Evolutionary conservation across 2,113 vertebrate genomes (phyloP).

Genomic region (Cygnus buccinator): DNA sequence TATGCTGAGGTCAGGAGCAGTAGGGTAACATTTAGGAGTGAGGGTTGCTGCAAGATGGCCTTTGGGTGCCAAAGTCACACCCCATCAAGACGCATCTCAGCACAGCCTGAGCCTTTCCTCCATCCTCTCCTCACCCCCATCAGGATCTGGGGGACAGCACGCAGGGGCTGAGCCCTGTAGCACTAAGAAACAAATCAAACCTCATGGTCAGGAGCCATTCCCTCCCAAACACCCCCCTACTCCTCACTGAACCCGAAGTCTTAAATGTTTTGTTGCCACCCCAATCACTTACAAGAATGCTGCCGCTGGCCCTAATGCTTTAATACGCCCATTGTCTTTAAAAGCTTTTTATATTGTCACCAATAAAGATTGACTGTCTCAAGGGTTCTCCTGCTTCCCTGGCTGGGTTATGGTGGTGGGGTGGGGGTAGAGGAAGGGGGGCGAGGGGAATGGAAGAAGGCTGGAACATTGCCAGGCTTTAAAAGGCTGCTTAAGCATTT

Average conservation of each 20-base stretch:
- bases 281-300: conserved; percentile 22
- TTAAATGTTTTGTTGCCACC: conserved; percentile 45
- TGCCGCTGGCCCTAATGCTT: neutral
- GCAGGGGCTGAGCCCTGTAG: accelerated
- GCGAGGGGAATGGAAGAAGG: conserved; percentile 15
- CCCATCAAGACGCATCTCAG: neutral
- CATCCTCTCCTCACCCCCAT: neutral
- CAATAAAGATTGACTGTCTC: conserved; percentile 53
- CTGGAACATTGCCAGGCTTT: conserved; percentile 63
- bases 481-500: conserved; percentile 74
- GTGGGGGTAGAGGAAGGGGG: neutral
- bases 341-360: conserved; percentile 49
- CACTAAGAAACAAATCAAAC: neutral
- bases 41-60: neutral
- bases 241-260: neutral
- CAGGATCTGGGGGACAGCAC: neutral
- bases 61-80: neutral
- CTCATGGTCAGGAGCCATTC: neutral
- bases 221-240: neutral
- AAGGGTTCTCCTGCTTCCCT: conserved; percentile 34
- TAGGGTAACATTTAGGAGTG: conserved; percentile 6
- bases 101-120: neutral
- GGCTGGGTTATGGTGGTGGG: neutral
- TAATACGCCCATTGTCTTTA: conserved; percentile 56
- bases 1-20: neutral